Percentiles rank a stretch among this genome's conserved stretches.
phyloP scores from a whole-genome alignment of 2,888 invertebrate genomes.

The Chrysodeixis includens region DNA sequence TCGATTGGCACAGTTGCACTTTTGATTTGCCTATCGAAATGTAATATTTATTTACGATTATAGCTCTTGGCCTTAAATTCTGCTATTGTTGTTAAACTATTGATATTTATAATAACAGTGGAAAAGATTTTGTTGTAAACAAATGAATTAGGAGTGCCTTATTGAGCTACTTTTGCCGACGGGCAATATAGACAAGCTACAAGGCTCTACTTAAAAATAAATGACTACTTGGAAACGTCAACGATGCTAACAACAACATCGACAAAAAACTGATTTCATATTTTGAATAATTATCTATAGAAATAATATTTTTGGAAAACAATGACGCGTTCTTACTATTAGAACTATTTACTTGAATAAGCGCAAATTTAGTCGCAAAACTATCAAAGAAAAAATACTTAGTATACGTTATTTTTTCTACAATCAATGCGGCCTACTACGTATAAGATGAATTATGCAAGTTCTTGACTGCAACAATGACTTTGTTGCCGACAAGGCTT shows the following conservation, averaged over 20 bases:
- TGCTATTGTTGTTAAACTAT: background rate
- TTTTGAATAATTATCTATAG: background rate
- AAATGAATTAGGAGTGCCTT: constrained; percentile 38
- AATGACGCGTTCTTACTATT: no score
- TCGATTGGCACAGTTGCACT: background rate
- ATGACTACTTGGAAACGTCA: background rate
- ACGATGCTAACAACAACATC: background rate
- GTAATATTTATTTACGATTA: no score
- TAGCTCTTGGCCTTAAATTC: background rate
- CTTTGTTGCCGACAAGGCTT: constrained; percentile 41
- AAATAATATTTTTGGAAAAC: background rate
- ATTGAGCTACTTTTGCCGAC: constrained; percentile 22
- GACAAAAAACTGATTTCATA: background rate
- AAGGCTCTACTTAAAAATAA: constrained; percentile 9
- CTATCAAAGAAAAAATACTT: background rate
- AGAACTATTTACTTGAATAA: no score
- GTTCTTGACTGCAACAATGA: constrained; percentile 15
- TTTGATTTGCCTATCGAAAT: background rate
- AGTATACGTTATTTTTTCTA: background rate
- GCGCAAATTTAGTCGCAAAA: no score
- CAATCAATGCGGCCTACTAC: background rate
- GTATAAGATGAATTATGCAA: constrained; percentile 14
- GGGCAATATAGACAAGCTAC: constrained; percentile 11
- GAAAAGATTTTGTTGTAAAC: background rate
- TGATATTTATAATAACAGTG: background rate